Conservation (phyloP, 2,113 vertebrate species). For the Varanus komodoensis region DNA sequence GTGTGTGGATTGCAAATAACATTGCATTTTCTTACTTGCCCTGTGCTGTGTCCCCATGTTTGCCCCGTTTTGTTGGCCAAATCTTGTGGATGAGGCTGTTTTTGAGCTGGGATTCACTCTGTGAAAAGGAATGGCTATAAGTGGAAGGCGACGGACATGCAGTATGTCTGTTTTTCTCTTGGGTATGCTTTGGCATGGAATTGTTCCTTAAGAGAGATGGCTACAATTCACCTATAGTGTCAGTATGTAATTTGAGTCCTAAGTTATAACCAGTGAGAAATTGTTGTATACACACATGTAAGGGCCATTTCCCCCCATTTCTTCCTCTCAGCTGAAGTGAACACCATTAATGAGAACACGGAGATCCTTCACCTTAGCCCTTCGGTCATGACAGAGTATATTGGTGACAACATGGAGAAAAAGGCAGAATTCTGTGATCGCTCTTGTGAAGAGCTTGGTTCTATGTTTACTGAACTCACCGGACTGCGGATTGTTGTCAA, state of each 20-base stretch:
- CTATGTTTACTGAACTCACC: constrained; percentile 91
- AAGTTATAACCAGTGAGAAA: constrained; percentile 42
- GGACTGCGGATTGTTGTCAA: constrained; percentile 90
- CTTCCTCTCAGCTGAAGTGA: constrained; percentile 82
- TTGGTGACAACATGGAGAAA: constrained; percentile 80
- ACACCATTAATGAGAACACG: constrained; percentile 85
- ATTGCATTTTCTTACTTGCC: neutral
- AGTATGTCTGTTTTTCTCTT: constrained; percentile 43
- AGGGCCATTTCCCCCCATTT: neutral
- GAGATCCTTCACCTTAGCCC: constrained; percentile 88
- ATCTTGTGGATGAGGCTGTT: constrained; percentile 26
- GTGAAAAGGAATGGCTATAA: constrained; percentile 52
- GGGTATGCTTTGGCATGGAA: constrained; percentile 56
- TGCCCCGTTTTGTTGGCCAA: neutral
- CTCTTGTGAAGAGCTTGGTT: constrained; percentile 92
- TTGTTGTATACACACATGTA: neutral
- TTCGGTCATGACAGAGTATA: constrained; percentile 81
- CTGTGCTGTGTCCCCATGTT: neutral
- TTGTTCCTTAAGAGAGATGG: constrained; percentile 45
- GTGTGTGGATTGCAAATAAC: neutral
- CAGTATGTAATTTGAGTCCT: constrained; percentile 43
- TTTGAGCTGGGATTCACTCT: constrained; percentile 41
- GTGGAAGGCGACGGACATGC: constrained; percentile 52
- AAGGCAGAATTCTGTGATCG: constrained; percentile 88
- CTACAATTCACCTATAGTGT: constrained; percentile 38